Conservation (phyloP, 2,888 invertebrate genomes). For the Drosophila mayaguana region DNA sequence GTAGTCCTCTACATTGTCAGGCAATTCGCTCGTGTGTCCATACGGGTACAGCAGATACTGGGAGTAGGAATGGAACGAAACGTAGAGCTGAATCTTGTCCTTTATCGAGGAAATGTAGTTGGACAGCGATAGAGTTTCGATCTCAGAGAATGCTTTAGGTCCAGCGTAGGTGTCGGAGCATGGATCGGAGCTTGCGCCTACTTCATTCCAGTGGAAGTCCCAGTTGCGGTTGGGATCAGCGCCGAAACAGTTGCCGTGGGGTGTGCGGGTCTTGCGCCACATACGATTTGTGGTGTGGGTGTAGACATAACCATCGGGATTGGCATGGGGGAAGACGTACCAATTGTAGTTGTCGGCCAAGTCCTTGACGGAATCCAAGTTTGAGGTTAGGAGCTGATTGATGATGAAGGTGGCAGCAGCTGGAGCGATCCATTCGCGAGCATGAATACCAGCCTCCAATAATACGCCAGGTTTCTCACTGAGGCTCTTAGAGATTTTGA, state of each 20-base stretch:
- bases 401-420: conserved; percentile 88
- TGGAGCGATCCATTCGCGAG: conserved; percentile 91
- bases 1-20: conserved; percentile 86
- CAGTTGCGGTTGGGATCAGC: conserved; percentile 93
- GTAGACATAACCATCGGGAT: conserved; percentile 92
- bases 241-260: conserved; percentile 87
- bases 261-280: conserved; percentile 89
- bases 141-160: conserved; percentile 89
- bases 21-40: conserved; percentile 87
- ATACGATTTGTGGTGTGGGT: conserved; percentile 86
- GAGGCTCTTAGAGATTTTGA: conserved; percentile 86
- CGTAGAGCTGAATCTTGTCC: conserved; percentile 87
- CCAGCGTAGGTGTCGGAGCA: conserved; percentile 90
- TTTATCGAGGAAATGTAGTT: conserved; percentile 86
- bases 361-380: conserved; percentile 84
- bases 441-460: conserved; percentile 89
- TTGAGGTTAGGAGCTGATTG: conserved; percentile 87
- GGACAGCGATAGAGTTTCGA: conserved; percentile 86
- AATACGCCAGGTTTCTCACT: conserved; percentile 86
- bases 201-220: conserved; percentile 89
- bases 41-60: conserved; percentile 90
- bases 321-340: conserved; percentile 91
- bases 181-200: conserved; percentile 87
- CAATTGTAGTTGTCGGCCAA: conserved; percentile 88
- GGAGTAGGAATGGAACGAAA: conserved; percentile 91